Conservation (phyloP, 2,797 vertebrate species). For the Cyprinella venusta region DNA sequence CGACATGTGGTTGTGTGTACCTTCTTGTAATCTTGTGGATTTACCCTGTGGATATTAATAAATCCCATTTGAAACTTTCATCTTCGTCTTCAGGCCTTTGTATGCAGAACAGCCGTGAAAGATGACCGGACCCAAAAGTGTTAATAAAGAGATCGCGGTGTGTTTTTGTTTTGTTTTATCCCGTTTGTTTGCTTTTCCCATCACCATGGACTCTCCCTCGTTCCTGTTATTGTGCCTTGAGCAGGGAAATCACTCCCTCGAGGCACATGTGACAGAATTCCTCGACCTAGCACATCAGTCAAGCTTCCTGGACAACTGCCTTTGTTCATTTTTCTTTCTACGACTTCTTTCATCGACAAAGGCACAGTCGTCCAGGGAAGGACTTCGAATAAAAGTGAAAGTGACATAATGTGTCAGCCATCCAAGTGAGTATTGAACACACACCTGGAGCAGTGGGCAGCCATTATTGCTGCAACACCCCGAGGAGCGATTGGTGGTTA, state of each 20-base stretch:
- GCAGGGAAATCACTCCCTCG: not conserved
- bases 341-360: not conserved
- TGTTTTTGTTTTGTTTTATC: not conserved
- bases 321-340: not conserved
- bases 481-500: too few relatives aligned
- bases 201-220: not conserved
- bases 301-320: not conserved
- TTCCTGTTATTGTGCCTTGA: not conserved
- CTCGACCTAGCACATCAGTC: not conserved
- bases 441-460: too few relatives aligned
- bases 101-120: too few relatives aligned
- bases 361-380: not conserved
- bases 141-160: not conserved
- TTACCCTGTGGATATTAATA: too few relatives aligned
- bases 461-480: too few relatives aligned
- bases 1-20: not conserved
- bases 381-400: not conserved
- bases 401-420: too few relatives aligned
- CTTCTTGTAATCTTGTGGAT: not conserved
- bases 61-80: too few relatives aligned
- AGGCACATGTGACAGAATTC: not conserved
- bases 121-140: too few relatives aligned
- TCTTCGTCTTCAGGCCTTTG: too few relatives aligned
- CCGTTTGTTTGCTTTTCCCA: not conserved
- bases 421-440: too few relatives aligned